Percentiles rank a stretch among this genome's conserved stretches.
phyloP scores from a whole-genome alignment of 2,888 invertebrate genomes.

The Rhabditophanes sp. region DNA sequence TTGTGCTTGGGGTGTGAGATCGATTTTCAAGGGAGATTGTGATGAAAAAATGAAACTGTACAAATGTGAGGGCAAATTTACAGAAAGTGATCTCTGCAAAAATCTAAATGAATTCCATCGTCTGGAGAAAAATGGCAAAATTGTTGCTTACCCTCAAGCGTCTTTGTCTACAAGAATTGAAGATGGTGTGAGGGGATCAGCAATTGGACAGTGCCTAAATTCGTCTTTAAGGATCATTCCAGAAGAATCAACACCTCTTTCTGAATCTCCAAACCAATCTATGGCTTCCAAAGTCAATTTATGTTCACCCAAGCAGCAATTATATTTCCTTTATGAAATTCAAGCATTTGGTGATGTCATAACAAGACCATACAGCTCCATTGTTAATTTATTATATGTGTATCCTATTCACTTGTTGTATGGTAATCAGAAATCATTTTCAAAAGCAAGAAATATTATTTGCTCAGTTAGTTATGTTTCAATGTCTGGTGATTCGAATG shows the following conservation, averaged over 20 bases:
- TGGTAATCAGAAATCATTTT: constrained; percentile 36
- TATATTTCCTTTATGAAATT: constrained; percentile 54
- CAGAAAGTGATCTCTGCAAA: constrained; percentile 31
- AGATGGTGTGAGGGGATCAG: no score
- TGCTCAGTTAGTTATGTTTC: constrained; percentile 71
- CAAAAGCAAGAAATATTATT: constrained; percentile 71
- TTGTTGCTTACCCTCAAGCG: no score
- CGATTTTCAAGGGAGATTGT: no score
- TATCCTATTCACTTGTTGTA: constrained; percentile 57
- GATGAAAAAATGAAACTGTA: constrained; percentile 22
- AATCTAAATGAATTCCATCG: constrained; percentile 19
- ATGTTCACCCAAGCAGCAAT: neutral
- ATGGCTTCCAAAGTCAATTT: constrained; percentile 7
- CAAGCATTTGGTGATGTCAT: constrained; percentile 56
- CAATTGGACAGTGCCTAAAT: no score
- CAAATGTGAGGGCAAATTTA: constrained; percentile 26
- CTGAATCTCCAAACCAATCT: constrained; percentile 13
- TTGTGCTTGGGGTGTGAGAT: constrained; percentile 33
- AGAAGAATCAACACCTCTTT: no score
- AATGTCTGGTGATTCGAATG: constrained; percentile 42
- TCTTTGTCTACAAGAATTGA: no score
- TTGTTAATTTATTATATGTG: constrained; percentile 74
- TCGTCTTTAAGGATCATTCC: no score
- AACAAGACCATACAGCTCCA: constrained; percentile 55
- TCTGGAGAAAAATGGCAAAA: constrained; percentile 17